These are phyloP conservation scores for Lasioglossum morio DNA, from an alignment of 2,888 invertebrate genomes.

Conservation along the genomic window DNA sequence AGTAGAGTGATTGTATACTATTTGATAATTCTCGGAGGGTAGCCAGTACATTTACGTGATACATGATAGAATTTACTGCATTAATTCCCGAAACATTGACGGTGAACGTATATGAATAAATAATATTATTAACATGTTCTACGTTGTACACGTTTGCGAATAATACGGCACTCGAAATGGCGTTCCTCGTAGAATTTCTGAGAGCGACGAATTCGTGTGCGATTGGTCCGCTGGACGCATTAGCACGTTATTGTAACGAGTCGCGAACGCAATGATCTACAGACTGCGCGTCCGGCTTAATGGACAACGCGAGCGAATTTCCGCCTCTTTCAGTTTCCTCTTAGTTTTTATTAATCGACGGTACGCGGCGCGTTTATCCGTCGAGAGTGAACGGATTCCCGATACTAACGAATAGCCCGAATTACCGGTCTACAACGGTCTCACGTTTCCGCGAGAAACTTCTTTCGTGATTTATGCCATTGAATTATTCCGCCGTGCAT, in stretches of 20 bases:
- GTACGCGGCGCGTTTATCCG: not conserved
- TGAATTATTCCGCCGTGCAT: slow-evolving; percentile 48
- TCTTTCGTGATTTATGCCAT: slow-evolving; percentile 41
- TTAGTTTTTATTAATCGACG: slow-evolving; percentile 11
- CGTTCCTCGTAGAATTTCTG: too few relatives aligned
- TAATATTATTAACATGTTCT: too few relatives aligned
- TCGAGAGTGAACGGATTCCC: not conserved
- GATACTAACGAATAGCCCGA: slow-evolving; percentile 34
- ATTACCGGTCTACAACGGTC: not conserved
- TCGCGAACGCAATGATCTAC: not conserved
- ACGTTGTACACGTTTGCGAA: too few relatives aligned
- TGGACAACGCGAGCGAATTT: not conserved
- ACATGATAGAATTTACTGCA: too few relatives aligned
- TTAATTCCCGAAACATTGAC: too few relatives aligned
- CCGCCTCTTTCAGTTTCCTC: not conserved
- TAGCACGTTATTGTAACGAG: slow-evolving; percentile 1
- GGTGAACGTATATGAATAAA: too few relatives aligned
- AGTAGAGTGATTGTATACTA: too few relatives aligned
- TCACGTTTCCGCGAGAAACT: slow-evolving; percentile 24
- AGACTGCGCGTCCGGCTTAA: not conserved
- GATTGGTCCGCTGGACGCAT: not conserved
- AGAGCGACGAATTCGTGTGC: too few relatives aligned
- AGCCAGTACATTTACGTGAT: too few relatives aligned
- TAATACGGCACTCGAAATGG: too few relatives aligned
- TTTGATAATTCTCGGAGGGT: too few relatives aligned